These are phyloP conservation scores for Ariopsis seemanni DNA, from an alignment of 2,113 vertebrate species.

Conservation along the genomic window DNA sequence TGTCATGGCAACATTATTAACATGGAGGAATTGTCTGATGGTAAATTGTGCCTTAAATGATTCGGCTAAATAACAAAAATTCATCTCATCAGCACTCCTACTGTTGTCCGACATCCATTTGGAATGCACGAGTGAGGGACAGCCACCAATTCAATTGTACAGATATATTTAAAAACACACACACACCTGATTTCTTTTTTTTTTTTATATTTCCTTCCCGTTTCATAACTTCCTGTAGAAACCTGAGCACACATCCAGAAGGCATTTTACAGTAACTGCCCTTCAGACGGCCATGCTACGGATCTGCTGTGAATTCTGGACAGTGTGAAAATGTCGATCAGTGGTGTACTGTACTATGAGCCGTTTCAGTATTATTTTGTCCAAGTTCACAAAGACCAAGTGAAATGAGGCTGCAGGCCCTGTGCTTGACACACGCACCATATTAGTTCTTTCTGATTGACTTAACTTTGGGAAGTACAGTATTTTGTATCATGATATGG, in stretches of 20 bases:
- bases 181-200: no score
- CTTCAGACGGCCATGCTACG: background rate
- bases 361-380: background rate
- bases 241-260: background rate
- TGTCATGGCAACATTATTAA: background rate
- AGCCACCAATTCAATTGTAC: background rate
- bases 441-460: background rate
- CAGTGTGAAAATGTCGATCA: background rate
- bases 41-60: background rate
- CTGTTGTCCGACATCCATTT: background rate
- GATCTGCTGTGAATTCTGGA: background rate
- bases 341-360: background rate
- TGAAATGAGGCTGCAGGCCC: background rate
- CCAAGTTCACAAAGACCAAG: background rate
- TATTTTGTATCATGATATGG: background rate
- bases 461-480: background rate
- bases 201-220: background rate
- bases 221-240: background rate
- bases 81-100: background rate
- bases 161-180: no score
- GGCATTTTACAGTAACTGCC: background rate
- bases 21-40: background rate
- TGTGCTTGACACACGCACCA: background rate
- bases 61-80: background rate
- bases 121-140: background rate